These are phyloP conservation scores for Malaclemys terrapin DNA, from an alignment of 2,113 vertebrate genomes.

Conservation along the genomic window DNA sequence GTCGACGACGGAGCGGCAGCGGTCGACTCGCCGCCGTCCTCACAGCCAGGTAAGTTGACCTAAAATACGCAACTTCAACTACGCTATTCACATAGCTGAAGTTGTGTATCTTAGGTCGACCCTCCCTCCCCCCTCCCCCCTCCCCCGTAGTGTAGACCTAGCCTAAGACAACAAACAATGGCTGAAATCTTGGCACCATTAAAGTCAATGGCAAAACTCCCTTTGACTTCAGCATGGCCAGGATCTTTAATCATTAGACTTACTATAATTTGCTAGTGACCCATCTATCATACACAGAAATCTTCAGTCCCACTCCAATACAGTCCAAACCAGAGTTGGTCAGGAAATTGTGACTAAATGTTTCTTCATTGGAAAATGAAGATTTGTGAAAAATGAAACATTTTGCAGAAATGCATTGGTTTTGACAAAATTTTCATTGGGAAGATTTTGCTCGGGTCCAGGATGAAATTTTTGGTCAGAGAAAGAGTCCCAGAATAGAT, in stretches of 20 bases:
- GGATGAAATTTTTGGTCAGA: not conserved
- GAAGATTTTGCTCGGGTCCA: not conserved
- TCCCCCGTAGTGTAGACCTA: no score
- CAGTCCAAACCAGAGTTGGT: not conserved
- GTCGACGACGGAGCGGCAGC: no score
- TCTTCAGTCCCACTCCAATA: conserved; percentile 17
- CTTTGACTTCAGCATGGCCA: not conserved
- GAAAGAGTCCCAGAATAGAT: not conserved
- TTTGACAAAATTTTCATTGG: not conserved
- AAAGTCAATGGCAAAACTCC: not conserved
- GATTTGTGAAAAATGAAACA: not conserved
- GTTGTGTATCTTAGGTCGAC: no score
- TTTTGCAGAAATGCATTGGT: not conserved
- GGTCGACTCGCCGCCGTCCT: no score
- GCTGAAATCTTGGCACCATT: accelerated
- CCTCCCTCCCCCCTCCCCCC: no score
- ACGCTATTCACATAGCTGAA: no score
- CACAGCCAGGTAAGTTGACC: no score
- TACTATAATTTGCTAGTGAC: conserved; percentile 20
- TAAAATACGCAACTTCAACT: no score
- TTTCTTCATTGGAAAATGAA: not conserved
- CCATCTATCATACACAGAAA: conserved; percentile 32
- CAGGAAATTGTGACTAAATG: not conserved
- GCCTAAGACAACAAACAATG: not conserved
- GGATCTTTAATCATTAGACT: not conserved